Base-by-base conservation (phyloP, 2,113 vertebrate species). In the Heloderma charlesbogerti region DNA sequence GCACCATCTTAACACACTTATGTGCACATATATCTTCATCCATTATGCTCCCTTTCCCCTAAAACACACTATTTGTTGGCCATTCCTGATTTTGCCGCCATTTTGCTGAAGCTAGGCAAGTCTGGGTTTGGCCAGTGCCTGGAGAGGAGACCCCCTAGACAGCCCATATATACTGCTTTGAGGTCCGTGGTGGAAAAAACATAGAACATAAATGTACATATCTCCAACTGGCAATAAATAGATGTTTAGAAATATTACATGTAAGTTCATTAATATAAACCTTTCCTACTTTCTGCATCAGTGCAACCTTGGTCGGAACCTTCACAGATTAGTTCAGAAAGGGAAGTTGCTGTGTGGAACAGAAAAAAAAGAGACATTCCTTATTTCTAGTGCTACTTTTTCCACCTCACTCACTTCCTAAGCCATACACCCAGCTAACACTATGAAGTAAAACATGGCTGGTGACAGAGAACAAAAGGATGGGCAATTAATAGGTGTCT, bases 331-430 rank as follows among this genome's bases (percentile, higher is more conserved):
- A 34, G 22, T 45, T 89, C 57, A 45, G 63, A 43, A 74, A 75
- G 37, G 51, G 27, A 83, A 43, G 27, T 15, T 82, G 88, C 37
- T 88, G 48, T 43, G 18, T 48, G 51, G 20, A 43, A 63, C 9
- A 43, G 31, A 6, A 25, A 29, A 74, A 69, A n/a, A 69, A 31
- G 13, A 37, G 18, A 34, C 37, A 37, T n/a, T n/a, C 66, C 66
- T 88, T 69, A 45, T 57, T 88, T 88, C 13, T 63, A n/a, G 20
- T 77, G 48, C 71, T 75, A 22, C 40, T 84, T 88, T 90, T 71
- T n/a, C 79, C 45, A 89, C 45, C 81, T 48, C 9, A 25, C 27
- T 43, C n/a, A 3, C 40, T 75, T 63, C 48, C 25, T 60, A 63
- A 87, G 34, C 43, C 43, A 77, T 9, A 66, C 25, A 31, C 8